Evolutionary conservation across 2,113 vertebrate species (phyloP).

Genomic region (Pimephales promelas): DNA sequence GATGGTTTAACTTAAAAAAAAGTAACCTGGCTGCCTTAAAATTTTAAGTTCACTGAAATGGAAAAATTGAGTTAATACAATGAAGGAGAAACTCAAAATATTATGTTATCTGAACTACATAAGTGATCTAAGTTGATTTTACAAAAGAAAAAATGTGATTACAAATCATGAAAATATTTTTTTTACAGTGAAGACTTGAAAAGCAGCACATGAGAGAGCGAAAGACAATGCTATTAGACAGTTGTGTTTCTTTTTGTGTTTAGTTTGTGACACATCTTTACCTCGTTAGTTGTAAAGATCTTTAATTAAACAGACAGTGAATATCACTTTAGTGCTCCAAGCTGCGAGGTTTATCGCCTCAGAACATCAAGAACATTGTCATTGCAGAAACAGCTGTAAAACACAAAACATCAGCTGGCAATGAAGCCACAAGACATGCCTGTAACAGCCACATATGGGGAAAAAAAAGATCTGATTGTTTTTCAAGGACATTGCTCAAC

Average conservation of each 20-base stretch:
- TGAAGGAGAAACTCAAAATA: no score
- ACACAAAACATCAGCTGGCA: slow-evolving; percentile 14
- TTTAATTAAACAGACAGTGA: slow-evolving; percentile 43
- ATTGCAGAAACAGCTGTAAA: neutral
- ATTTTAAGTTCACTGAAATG: no score
- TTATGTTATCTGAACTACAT: no score
- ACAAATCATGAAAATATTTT: no score
- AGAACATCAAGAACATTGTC: slow-evolving; percentile 36
- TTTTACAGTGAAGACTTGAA: no score
- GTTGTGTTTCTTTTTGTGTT: slow-evolving; percentile 7
- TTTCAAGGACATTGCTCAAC: slow-evolving; percentile 19
- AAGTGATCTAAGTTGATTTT: no score
- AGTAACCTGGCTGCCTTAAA: no score
- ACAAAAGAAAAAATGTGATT: no score
- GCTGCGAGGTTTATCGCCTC: neutral
- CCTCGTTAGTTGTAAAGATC: slow-evolving; percentile 13
- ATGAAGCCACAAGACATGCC: neutral
- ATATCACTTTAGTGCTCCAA: neutral
- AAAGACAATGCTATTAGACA: slow-evolving; percentile 19
- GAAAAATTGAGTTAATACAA: no score
- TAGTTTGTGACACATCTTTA: neutral
- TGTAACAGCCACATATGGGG: neutral
- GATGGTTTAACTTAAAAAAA: no score
- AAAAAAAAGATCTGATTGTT: slow-evolving; percentile 16
- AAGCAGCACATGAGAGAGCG: slow-evolving; percentile 26